Conservation (phyloP, 2,113 vertebrate species). For the Melospiza melodia region DNA sequence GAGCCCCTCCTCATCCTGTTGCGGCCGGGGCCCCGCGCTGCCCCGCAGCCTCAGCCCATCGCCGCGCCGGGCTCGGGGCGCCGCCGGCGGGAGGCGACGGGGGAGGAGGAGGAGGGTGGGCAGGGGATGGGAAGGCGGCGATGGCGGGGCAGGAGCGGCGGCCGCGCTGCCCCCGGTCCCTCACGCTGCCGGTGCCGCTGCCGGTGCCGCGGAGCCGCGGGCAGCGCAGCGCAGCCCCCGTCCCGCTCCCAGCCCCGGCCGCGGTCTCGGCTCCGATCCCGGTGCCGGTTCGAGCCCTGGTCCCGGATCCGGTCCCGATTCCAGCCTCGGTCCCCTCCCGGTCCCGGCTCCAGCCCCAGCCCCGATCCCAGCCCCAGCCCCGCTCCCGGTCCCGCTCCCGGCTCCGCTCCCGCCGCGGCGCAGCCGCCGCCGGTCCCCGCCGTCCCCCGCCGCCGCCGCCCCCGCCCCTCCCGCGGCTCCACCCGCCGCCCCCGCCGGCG, state of each 20-base stretch:
- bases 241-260: background rate
- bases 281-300: background rate
- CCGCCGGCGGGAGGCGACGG: background rate
- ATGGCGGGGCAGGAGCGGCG: background rate
- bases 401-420: background rate
- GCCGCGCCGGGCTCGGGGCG: background rate
- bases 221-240: background rate
- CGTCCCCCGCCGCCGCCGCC: background rate
- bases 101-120: background rate
- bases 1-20: slow-evolving; percentile 5
- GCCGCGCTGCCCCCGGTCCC: background rate
- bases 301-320: background rate
- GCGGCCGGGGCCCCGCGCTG: background rate
- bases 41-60: background rate
- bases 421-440: background rate
- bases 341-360: background rate
- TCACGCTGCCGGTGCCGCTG: background rate
- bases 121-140: background rate
- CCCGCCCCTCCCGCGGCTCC: background rate
- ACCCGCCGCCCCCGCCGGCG: background rate
- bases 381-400: background rate
- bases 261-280: background rate
- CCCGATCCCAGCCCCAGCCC: background rate
- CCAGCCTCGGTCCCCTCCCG: background rate
- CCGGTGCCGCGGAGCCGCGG: background rate